Conservation (phyloP, 2,888 invertebrate species). For the Yponomeuta cagnagella region DNA sequence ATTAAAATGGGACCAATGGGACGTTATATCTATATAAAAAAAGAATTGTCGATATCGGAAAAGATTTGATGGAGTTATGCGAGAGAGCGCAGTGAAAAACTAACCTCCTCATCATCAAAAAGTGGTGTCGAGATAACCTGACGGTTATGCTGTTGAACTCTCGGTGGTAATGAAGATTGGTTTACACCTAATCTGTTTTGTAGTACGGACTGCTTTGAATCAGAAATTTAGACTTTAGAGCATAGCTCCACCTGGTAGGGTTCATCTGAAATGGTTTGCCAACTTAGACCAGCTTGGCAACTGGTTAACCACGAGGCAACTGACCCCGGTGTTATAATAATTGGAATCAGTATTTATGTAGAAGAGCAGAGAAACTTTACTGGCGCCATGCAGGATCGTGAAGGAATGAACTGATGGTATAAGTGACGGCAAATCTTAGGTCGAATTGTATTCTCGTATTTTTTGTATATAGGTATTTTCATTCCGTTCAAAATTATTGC, state of each 20-base stretch:
- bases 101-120: not conserved
- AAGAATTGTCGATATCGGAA: too few relatives aligned
- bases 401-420: not conserved
- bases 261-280: not conserved
- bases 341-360: not conserved
- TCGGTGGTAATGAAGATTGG: not conserved
- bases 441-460: too few relatives aligned
- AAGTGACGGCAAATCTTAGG: too few relatives aligned
- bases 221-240: too few relatives aligned
- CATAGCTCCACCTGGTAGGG: not conserved
- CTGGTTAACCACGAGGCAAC: conserved; percentile 8
- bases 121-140: conserved; percentile 6
- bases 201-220: too few relatives aligned
- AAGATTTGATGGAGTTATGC: too few relatives aligned
- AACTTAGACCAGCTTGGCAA: not conserved
- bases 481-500: too few relatives aligned
- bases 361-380: not conserved
- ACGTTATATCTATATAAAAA: too few relatives aligned
- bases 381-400: not conserved
- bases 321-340: not conserved
- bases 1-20: too few relatives aligned
- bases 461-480: not conserved
- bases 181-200: too few relatives aligned
- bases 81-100: too few relatives aligned
- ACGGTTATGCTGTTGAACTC: not conserved